phyloP scores from a whole-genome alignment of 2,797 vertebrate genomes.

The Phoxinus dragarum region DNA sequence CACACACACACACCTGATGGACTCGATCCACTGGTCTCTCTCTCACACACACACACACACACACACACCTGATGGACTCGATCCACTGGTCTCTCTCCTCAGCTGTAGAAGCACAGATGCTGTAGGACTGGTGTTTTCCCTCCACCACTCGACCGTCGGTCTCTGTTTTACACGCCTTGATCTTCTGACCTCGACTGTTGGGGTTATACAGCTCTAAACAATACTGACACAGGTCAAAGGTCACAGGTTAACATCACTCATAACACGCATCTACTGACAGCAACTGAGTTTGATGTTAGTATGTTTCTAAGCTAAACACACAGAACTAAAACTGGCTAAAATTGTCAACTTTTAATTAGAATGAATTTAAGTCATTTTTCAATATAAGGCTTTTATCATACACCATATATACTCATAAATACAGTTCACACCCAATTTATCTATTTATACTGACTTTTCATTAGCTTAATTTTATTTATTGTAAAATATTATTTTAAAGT shows the following conservation, averaged over 20 bases:
- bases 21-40: no score
- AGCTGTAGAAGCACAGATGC: conserved; percentile 86
- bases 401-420: background rate
- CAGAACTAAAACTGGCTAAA: background rate
- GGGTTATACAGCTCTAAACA: conserved; percentile 94
- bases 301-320: background rate
- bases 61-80: conserved; percentile 57
- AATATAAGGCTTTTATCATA: background rate
- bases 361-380: no score
- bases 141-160: conserved; percentile 93
- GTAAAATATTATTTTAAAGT: no score
- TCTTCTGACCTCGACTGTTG: conserved; percentile 89
- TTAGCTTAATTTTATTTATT: background rate
- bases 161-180: conserved; percentile 95
- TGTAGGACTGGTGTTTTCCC: conserved; percentile 94
- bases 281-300: no score
- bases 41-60: no score
- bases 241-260: background rate
- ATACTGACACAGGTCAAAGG: conserved; percentile 75
- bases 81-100: conserved; percentile 94
- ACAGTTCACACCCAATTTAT: background rate
- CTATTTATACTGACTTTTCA: background rate
- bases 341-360: background rate
- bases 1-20: no score
- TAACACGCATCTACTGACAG: background rate